phyloP scores from a whole-genome alignment of 2,113 vertebrate species.

The Balaeniceps rex region DNA sequence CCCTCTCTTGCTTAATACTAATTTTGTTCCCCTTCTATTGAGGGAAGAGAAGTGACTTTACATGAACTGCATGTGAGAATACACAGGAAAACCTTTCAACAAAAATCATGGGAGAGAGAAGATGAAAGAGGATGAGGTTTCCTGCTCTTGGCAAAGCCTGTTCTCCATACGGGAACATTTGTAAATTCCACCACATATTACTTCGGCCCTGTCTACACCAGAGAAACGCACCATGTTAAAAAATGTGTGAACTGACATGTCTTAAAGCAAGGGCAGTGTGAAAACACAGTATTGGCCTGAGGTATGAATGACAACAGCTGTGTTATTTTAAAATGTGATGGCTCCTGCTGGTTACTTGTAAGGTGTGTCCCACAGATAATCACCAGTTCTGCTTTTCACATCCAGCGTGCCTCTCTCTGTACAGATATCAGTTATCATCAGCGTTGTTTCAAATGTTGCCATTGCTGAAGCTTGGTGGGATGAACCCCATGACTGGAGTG shows the following conservation, averaged over 20 bases:
- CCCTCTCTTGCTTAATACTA: neutral
- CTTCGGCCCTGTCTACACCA: neutral
- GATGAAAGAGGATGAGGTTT: conserved; percentile 2
- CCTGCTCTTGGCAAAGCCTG: neutral
- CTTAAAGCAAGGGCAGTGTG: neutral
- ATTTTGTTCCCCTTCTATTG: neutral
- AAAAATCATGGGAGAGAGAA: neutral
- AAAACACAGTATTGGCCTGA: neutral
- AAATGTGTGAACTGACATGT: neutral
- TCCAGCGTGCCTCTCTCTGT: neutral
- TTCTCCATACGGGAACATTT: neutral
- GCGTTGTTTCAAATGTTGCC: neutral
- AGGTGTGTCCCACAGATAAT: neutral
- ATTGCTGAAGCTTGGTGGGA: too few relatives aligned
- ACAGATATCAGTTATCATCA: neutral
- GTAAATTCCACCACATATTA: neutral
- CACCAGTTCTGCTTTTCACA: neutral
- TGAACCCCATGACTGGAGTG: too few relatives aligned
- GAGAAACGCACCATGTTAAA: neutral
- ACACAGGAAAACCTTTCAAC: neutral
- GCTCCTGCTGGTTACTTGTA: neutral
- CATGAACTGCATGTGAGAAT: neutral
- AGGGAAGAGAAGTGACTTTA: neutral
- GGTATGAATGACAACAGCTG: neutral
- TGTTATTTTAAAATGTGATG: neutral